Conservation (phyloP, 92 coral and sea anemone species). For the Zoanthus sansibaricus region DNA sequence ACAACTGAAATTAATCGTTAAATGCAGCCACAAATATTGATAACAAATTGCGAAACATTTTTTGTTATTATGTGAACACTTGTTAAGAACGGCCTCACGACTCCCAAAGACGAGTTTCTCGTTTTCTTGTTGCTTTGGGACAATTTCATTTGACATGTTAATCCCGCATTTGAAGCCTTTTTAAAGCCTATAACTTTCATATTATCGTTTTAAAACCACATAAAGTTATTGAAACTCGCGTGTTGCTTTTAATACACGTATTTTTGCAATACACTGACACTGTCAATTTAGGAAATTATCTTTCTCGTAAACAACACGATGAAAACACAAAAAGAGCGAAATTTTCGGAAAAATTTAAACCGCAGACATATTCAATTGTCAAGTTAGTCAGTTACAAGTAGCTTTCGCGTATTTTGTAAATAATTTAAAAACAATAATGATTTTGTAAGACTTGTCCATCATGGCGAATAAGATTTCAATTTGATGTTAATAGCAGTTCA, state of each 20-base stretch:
- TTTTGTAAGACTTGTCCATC: not conserved
- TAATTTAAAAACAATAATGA: not conserved
- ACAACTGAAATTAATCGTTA: not conserved
- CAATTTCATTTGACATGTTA: not conserved
- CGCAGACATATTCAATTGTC: not conserved
- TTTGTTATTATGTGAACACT: constrained; percentile 15
- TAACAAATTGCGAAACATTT: constrained; percentile 4
- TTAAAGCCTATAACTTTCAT: not conserved
- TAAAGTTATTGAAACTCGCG: not conserved
- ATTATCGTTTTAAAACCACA: not conserved
- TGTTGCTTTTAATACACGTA: not conserved
- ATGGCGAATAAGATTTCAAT: not conserved
- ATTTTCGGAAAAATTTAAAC: not conserved
- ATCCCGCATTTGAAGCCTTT: not conserved
- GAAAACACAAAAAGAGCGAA: not conserved
- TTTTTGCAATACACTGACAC: not conserved
- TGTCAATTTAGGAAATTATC: not conserved
- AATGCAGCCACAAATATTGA: not conserved
- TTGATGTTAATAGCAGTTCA: not conserved
- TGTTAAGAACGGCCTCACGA: not conserved
- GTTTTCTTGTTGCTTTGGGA: not conserved
- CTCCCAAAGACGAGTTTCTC: not conserved
- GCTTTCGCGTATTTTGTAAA: not conserved
- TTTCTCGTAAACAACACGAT: not conserved
- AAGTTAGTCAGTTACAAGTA: not conserved